phyloP scores from a whole-genome alignment of 2,113 vertebrate species.

The Poeciliopsis retropinna region DNA sequence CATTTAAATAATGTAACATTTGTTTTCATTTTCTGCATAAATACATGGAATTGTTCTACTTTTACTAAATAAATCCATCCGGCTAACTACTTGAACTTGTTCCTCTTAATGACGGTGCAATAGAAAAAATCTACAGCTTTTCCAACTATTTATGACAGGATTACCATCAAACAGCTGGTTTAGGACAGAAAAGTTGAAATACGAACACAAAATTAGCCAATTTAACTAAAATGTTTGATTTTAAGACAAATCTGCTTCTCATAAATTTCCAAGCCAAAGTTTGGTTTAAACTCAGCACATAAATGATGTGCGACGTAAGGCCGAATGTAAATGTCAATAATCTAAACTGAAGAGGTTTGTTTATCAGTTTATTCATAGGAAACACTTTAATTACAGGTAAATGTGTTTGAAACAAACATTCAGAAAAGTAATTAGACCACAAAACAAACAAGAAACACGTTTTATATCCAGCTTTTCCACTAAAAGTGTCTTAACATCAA shows the following conservation, averaged over 20 bases:
- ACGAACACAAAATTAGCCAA: too few relatives aligned
- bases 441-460: background rate
- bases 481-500: background rate
- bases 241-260: background rate
- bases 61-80: background rate
- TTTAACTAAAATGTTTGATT: too few relatives aligned
- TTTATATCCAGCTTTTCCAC: background rate
- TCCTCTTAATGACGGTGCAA: background rate
- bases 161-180: too few relatives aligned
- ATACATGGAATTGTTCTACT: too few relatives aligned
- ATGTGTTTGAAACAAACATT: background rate
- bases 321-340: background rate
- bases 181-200: too few relatives aligned
- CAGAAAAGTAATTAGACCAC: background rate
- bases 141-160: too few relatives aligned
- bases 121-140: background rate
- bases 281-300: background rate
- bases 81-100: background rate
- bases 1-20: too few relatives aligned
- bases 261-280: background rate
- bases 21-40: too few relatives aligned
- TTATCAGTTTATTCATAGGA: background rate
- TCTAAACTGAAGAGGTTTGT: background rate
- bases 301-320: background rate
- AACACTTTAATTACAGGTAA: background rate